phyloP scores from a whole-genome alignment of 2,113 vertebrate species.

The Microcebus lehilahytsara region DNA sequence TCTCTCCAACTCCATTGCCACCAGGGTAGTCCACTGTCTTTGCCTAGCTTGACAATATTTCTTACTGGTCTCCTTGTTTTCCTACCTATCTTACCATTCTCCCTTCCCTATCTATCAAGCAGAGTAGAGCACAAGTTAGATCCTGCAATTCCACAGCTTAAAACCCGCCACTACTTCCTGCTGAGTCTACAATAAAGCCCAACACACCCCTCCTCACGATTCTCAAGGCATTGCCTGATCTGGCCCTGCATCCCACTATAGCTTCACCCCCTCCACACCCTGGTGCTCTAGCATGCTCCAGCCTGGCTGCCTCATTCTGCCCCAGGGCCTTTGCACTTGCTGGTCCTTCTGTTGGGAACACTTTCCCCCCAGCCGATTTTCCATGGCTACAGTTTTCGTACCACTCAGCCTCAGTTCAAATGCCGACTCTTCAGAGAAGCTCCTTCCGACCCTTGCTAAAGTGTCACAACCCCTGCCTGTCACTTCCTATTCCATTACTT shows the following conservation, averaged over 20 bases:
- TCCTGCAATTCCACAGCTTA: not conserved
- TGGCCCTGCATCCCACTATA: too few species aligned
- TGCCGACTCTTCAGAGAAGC: not conserved
- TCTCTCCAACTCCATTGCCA: not conserved
- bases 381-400: not conserved
- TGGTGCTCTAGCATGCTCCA: fast-evolving
- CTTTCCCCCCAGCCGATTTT: not conserved
- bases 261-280: fast-evolving
- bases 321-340: not conserved
- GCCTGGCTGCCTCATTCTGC: not conserved
- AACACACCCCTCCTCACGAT: fast-evolving
- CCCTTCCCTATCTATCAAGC: not conserved
- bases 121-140: too few species aligned
- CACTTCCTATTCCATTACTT: too few species aligned
- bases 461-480: fast-evolving
- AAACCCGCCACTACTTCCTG: not conserved
- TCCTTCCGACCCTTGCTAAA: not conserved
- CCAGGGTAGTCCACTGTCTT: not conserved
- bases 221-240: not conserved
- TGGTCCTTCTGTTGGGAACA: not conserved
- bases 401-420: not conserved
- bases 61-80: not conserved
- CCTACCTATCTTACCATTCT: not conserved
- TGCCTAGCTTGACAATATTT: not conserved
- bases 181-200: not conserved